Base-by-base conservation (phyloP, 1,140 invertebrate genomes). In the Lordiphosa clarofinis region DNA sequence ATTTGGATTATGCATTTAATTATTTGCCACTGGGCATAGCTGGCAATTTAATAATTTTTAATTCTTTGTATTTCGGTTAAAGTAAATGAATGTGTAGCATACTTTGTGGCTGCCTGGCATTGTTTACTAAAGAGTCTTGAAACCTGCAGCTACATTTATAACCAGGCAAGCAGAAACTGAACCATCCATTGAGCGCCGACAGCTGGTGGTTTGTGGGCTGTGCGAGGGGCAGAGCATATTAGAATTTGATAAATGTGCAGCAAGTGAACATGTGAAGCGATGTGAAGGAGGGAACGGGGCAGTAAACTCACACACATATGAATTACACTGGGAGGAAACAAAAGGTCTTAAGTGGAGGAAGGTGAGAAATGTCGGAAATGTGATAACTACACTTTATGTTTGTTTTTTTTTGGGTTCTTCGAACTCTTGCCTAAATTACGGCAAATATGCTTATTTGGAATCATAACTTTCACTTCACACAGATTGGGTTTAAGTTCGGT, bases 231-330 rank as follows among this genome's bases (percentile, higher is more conserved):
- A 3, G 21, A 50, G 19, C 63, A 69, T 68, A 66, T 71, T 64
- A 62, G 57, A 67, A 63, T 76, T 66, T 67, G 66, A 75, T 71
- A 58, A 71, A 69, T 48, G 63, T 59, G 60, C 63, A 67, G 65
- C 55, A 37, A 47, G 48, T 21, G 36, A 38, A 38, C 63, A 38
- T 63, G 55, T n/a, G n/a, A n/a, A n/a, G n/a, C n/a, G n/a, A n/a
- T n/a, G n/a, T n/a, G n/a, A n/a, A 44, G 31, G 48, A 28, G 11
- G 15, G 31, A 46, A 19, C 47, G 65, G 37, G 66, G 13, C 28
- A 31, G 48, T 21, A 21, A 21, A 21, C 21, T 4, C 24, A 28
- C 24, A 28, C 24, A 28, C 8, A 24, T 38, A 33, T 50, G 13
- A n/a, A 21, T 4, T 52, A 38, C 55, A 65, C 56, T 37, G 43